Percentiles rank a stretch among this genome's conserved stretches.
Conservation (phyloP, 2,113 vertebrate genomes). For the Perognathus longimembris region DNA sequence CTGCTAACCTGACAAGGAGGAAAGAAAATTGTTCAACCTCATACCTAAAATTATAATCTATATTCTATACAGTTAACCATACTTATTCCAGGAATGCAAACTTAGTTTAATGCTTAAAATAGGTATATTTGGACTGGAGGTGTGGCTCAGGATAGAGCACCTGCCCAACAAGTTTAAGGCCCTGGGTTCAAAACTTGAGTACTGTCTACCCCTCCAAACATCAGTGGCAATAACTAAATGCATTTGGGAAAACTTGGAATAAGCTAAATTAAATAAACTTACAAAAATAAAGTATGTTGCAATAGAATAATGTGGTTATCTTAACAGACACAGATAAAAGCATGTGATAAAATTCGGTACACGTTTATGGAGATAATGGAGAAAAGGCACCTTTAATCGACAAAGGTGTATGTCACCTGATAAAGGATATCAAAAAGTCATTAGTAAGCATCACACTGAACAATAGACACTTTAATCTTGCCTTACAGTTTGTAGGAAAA, state of each 20-base stretch:
- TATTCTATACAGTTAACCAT: background rate
- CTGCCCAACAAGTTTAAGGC: no score
- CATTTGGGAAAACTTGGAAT: no score
- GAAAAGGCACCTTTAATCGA: background rate
- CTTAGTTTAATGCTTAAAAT: background rate
- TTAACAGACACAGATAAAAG: background rate
- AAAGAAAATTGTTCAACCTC: background rate
- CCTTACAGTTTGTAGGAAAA: background rate
- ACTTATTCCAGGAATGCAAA: background rate
- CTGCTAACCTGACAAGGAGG: background rate
- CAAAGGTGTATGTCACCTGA: background rate
- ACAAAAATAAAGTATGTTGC: background rate
- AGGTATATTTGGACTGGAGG: background rate
- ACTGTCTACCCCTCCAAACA: no score
- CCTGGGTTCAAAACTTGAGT: no score
- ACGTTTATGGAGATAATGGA: background rate
- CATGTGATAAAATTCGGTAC: background rate
- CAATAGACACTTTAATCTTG: background rate
- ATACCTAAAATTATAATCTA: background rate
- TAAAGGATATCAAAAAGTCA: background rate
- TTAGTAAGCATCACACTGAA: background rate
- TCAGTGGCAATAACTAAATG: no score
- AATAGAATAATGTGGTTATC: background rate
- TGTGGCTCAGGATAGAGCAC: no score
- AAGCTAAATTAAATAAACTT: background rate